Evolutionary conservation across 2,888 invertebrate species (phyloP).

Genomic region (Patella caerulea): DNA sequence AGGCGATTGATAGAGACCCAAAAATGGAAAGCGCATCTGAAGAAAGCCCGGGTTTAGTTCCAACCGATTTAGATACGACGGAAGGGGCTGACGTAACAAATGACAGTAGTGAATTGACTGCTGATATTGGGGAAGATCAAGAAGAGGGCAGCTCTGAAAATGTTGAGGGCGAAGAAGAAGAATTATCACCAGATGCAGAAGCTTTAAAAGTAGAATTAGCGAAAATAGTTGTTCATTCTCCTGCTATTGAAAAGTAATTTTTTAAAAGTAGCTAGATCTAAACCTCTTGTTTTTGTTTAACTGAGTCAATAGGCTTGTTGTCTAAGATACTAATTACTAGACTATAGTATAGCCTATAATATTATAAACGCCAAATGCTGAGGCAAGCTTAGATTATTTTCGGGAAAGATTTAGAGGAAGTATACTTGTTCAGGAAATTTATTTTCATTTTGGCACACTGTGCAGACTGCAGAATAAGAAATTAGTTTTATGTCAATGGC

Average conservation of each 20-base stretch:
- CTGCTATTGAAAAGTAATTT: conserved; percentile 49
- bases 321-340: no score
- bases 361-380: no score
- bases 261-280: conserved; percentile 12
- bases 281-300: neutral
- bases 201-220: conserved; percentile 64
- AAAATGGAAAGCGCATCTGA: neutral
- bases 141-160: conserved; percentile 36
- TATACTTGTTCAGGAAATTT: neutral
- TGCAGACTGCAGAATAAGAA: neutral
- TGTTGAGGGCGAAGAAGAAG: conserved; percentile 40
- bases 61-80: no score
- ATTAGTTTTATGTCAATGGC: no score
- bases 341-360: no score
- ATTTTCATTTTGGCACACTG: conserved; percentile 14
- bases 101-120: neutral
- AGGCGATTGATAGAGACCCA: no score
- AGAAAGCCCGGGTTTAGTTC: no score
- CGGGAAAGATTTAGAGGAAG: neutral
- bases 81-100: neutral
- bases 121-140: neutral
- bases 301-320: no score
- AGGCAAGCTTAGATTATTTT: neutral
- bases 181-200: conserved; percentile 32
- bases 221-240: conserved; percentile 62